These are phyloP conservation scores for Sweltsa coloradensis DNA, from an alignment of 1,140 invertebrate genomes.

Conservation along the genomic window DNA sequence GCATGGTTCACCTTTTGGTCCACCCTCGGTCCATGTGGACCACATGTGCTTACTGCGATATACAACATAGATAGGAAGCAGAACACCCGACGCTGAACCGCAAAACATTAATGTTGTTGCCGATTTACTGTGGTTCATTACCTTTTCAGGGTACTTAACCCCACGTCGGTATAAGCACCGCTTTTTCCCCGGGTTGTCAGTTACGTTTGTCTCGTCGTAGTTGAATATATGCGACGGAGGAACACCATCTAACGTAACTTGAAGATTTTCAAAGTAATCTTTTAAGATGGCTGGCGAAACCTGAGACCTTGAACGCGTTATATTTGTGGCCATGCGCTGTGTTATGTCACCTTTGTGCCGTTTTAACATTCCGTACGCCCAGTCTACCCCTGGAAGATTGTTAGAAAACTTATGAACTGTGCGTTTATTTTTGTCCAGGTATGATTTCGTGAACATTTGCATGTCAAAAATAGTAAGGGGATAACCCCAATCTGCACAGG, in stretches of 20 bases:
- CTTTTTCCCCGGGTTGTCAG: slow-evolving; percentile 17
- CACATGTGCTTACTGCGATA: slow-evolving; percentile 22
- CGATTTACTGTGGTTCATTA: slow-evolving; percentile 25
- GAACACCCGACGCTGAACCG: slow-evolving; percentile 21
- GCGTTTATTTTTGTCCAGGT: too few relatives aligned
- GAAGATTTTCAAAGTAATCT: slow-evolving; percentile 15
- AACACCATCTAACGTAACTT: slow-evolving; percentile 2
- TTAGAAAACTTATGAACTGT: too few relatives aligned
- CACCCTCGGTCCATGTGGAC: slow-evolving; percentile 21
- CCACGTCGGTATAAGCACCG: slow-evolving; percentile 3
- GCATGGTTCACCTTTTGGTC: slow-evolving; percentile 13
- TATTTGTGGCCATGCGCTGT: too few relatives aligned
- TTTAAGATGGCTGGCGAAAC: too few relatives aligned
- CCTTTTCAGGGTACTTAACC: slow-evolving; percentile 16
- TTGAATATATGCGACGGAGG: slow-evolving; percentile 15
- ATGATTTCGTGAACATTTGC: too few relatives aligned
- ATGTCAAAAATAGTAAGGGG: too few relatives aligned
- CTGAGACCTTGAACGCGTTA: too few relatives aligned
- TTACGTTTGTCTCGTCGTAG: slow-evolving; percentile 18
- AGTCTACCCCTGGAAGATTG: too few relatives aligned
- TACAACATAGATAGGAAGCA: slow-evolving; percentile 18
- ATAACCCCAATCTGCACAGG: too few relatives aligned
- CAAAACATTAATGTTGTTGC: slow-evolving; percentile 27
- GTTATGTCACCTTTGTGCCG: too few relatives aligned
- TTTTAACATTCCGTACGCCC: too few relatives aligned